Base-by-base conservation (phyloP, 1,140 invertebrate genomes). In the Polypedilum pembai region DNA sequence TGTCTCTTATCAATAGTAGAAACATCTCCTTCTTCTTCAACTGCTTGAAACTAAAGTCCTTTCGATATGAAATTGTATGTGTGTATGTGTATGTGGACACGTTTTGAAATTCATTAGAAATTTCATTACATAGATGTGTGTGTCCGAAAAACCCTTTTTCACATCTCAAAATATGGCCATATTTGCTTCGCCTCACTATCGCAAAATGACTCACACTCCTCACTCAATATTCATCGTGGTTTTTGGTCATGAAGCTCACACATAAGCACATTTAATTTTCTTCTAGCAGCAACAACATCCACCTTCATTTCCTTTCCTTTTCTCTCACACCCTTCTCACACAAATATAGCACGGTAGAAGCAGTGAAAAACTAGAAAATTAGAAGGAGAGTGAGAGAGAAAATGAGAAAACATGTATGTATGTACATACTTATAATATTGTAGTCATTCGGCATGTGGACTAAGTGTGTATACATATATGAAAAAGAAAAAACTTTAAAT, bases 91-190 rank as follows among this genome's bases (percentile, higher is more conserved):
- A 20, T 18, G 8, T 69, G 65, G 65, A 69, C 65, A 69, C 65
- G 65, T 69, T 69, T 69, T 69, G 20, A 69, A 69, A 69, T 69
- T 69, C 65, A 69, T 69, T 69, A 69, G 65, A 69, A 69, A 69
- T 3, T 69, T 69, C 65, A 69, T 69, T 69, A 69, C 65, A 56
- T n/a, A 56, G 45, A 56, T 56, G 45, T n/a, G 45, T 56, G 24
- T 56, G 45, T 56, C 45, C 45, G 45, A 56, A 56, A 66, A 21
- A 69, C 65, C 18, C 18, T 69, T 69, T 69, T 69, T 21, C 18
- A 69, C 65, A 69, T 69, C 17, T 69, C 65, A 69, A 69, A 69
- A 69, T 69, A 69, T 56, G 45, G 10, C 45, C 45, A 56, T 56
- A 15, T 12, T 56, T 45, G 41, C 8, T n/a, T 56, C 24, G 24